These are phyloP conservation scores for Drosophila repleta DNA, from an alignment of 1,140 invertebrate species.

Conservation along the genomic window DNA sequence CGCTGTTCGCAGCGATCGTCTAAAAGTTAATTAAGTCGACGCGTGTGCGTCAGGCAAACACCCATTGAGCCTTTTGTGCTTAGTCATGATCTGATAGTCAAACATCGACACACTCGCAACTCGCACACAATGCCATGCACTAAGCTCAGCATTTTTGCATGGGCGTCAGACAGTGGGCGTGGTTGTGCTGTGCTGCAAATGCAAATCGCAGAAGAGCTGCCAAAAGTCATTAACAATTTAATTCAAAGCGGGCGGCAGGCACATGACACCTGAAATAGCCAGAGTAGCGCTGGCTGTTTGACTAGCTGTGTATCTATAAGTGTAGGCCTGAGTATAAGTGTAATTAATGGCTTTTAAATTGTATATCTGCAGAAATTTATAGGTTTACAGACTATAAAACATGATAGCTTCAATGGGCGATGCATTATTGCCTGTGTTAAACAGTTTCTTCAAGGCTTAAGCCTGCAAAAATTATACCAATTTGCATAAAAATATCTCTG, in stretches of 20 bases:
- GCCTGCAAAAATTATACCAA: too few relatives aligned
- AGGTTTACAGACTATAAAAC: too few relatives aligned
- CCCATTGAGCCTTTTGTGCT: slow-evolving; percentile 14
- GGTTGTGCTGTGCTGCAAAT: not conserved
- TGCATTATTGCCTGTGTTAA: too few relatives aligned
- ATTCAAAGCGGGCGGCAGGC: slow-evolving; percentile 11
- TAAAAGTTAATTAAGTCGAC: slow-evolving; percentile 44
- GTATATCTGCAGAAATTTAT: too few relatives aligned
- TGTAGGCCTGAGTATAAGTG: too few relatives aligned
- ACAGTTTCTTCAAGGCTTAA: too few relatives aligned
- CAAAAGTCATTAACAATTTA: slow-evolving; percentile 26
- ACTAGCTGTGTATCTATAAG: too few relatives aligned
- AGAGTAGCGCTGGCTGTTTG: too few relatives aligned
- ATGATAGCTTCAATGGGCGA: too few relatives aligned
- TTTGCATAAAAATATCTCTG: too few relatives aligned
- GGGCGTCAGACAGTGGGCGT: not conserved
- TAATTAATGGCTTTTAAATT: too few relatives aligned
- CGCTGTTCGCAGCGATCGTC: slow-evolving; percentile 17
- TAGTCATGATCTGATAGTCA: slow-evolving; percentile 36
- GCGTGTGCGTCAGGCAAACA: slow-evolving; percentile 31
- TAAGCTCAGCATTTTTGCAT: not conserved
- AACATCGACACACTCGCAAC: not conserved
- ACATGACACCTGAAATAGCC: not conserved
- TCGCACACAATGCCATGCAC: not conserved
- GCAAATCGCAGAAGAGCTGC: too few relatives aligned